These are phyloP conservation scores for Autographa gamma DNA, from an alignment of 2,888 invertebrate genomes.

Conservation along the genomic window DNA sequence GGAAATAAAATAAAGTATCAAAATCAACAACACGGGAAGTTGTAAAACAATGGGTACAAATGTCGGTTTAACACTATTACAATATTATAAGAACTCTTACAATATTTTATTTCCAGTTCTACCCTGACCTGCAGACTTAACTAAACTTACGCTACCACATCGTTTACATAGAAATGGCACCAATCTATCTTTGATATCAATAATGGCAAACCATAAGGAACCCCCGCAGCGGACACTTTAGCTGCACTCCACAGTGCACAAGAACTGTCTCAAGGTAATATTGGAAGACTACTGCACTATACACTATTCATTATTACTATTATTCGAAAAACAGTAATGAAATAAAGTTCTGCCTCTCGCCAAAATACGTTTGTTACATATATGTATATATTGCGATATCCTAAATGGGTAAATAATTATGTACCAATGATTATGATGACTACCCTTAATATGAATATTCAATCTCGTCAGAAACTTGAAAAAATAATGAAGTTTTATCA, in stretches of 20 bases:
- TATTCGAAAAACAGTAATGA: constrained; percentile 80
- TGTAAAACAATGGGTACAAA: constrained; percentile 75
- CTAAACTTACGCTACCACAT: constrained; percentile 87
- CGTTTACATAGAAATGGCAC: constrained; percentile 88
- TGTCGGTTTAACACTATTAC: constrained; percentile 76
- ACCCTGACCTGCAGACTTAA: constrained; percentile 89
- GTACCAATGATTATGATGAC: constrained; percentile 70
- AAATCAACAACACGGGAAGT: constrained; percentile 77
- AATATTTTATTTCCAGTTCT: constrained; percentile 86
- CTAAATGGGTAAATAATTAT: constrained; percentile 73
- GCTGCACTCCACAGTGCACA: constrained; percentile 69
- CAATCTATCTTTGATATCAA: constrained; percentile 89
- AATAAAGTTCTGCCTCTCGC: constrained; percentile 69
- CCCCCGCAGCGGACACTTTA: constrained; percentile 82
- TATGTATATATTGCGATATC: constrained; percentile 70
- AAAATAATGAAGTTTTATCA: constrained; percentile 72
- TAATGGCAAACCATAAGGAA: constrained; percentile 89
- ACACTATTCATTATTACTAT: constrained; percentile 82
- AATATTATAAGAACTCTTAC: constrained; percentile 76
- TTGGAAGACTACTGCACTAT: constrained; percentile 89
- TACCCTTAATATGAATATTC: constrained; percentile 66
- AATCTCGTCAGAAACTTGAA: constrained; percentile 67
- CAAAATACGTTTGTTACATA: constrained; percentile 69
- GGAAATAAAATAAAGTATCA: constrained; percentile 85
- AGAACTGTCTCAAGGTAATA: constrained; percentile 83